phyloP scores from a whole-genome alignment of 2,888 invertebrate genomes.

The Dermolepida albohirtum region DNA sequence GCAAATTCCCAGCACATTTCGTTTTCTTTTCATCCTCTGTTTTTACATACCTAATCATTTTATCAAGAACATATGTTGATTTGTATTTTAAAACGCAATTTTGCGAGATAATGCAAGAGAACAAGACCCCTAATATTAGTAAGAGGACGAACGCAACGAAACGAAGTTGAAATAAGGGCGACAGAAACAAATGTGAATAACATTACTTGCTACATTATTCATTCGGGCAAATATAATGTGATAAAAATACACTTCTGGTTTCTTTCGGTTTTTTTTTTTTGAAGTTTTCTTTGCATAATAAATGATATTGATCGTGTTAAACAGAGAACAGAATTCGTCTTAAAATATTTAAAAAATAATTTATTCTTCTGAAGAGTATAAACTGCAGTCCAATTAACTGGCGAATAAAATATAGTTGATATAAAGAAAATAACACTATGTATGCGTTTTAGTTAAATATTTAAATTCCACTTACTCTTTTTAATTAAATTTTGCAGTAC shows the following conservation, averaged over 20 bases:
- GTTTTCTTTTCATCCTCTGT: constrained; percentile 4
- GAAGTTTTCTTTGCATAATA: constrained; percentile 22
- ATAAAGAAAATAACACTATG: too few relatives aligned
- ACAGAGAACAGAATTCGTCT: not conserved
- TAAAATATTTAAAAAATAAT: not conserved
- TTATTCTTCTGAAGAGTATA: too few relatives aligned
- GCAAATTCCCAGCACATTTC: constrained; percentile 4
- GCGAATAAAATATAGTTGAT: too few relatives aligned
- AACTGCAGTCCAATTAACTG: too few relatives aligned
- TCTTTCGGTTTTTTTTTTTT: constrained; percentile 22
- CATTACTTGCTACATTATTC: constrained; percentile 61
- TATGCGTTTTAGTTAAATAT: too few relatives aligned
- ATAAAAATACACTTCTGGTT: constrained; percentile 49
- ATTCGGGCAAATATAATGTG: constrained; percentile 58
- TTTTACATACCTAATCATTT: constrained; percentile 48
- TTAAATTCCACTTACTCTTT: too few relatives aligned
- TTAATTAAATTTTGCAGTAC: too few relatives aligned
- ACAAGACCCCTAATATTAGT: constrained; percentile 58
- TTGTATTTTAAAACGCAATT: constrained; percentile 65
- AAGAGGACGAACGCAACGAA: constrained; percentile 49
- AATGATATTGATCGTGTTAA: not conserved
- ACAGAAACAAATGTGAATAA: constrained; percentile 66
- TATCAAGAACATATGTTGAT: constrained; percentile 64
- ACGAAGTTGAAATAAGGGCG: constrained; percentile 52
- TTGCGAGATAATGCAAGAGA: constrained; percentile 62